Conservation (phyloP, 2,797 vertebrate species). For the Pyrocephalus nanus region DNA sequence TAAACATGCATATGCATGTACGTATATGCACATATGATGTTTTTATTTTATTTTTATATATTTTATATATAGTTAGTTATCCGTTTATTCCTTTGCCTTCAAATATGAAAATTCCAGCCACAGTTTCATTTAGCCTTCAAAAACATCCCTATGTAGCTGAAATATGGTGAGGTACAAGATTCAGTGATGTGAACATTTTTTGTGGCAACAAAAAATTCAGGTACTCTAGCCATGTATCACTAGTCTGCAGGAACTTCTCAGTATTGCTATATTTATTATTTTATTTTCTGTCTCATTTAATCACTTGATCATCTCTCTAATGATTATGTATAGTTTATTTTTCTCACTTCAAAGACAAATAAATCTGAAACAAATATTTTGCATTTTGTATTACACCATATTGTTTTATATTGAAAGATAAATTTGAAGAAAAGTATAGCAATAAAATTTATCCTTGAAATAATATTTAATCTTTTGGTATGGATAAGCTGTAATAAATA, state of each 20-base stretch:
- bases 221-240: background rate
- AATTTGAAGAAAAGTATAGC: background rate
- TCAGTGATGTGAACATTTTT: background rate
- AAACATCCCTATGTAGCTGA: background rate
- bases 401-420: background rate
- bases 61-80: background rate
- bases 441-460: background rate
- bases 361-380: background rate
- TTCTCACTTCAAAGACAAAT: background rate
- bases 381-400: background rate
- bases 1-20: no score
- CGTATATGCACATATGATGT: background rate
- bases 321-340: background rate
- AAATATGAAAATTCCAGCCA: background rate
- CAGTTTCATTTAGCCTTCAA: background rate
- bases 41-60: background rate
- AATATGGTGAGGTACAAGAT: background rate
- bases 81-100: background rate
- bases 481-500: background rate
- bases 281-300: background rate
- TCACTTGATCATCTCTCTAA: background rate
- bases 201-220: background rate
- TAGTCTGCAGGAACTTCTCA: background rate
- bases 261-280: background rate
- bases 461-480: background rate